phyloP scores from a whole-genome alignment of 2,113 vertebrate species.

The Hippocampus mohnikei region DNA sequence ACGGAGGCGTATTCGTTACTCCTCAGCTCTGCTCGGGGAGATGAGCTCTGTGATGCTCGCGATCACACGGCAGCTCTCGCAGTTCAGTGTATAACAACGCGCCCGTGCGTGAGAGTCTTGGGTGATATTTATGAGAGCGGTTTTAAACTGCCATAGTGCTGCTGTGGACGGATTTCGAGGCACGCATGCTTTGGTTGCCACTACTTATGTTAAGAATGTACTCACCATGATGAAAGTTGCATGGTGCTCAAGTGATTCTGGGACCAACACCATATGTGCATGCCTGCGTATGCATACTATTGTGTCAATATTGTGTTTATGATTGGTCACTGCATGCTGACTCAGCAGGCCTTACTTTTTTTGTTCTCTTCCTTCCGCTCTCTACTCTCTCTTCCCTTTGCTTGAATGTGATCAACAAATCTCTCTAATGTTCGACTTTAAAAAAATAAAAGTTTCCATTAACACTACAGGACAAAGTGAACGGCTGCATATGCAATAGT shows the following conservation, averaged over 20 bases:
- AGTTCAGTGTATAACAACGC: not conserved
- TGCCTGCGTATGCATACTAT: not conserved
- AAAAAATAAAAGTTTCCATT: not conserved
- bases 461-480: not conserved
- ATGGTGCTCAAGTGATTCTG: not conserved
- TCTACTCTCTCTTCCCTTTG: slow-evolving; percentile 17
- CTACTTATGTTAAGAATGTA: not conserved
- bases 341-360: slow-evolving; percentile 38
- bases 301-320: slow-evolving; percentile 23
- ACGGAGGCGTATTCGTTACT: slow-evolving; percentile 26
- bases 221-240: not conserved
- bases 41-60: slow-evolving; percentile 28
- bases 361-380: slow-evolving; percentile 35
- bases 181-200: not conserved
- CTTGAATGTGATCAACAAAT: not conserved
- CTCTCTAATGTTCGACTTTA: not conserved
- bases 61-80: slow-evolving; percentile 7
- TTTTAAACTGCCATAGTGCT: slow-evolving; percentile 32
- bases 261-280: not conserved
- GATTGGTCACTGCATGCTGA: slow-evolving; percentile 40
- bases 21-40: slow-evolving; percentile 13
- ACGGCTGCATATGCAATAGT: not conserved
- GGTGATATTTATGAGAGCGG: slow-evolving; percentile 7
- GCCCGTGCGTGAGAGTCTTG: not conserved
- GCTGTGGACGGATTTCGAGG: slow-evolving; percentile 10